Base-by-base conservation (phyloP, 2,113 vertebrate species). In the Cebidichthys violaceus region DNA sequence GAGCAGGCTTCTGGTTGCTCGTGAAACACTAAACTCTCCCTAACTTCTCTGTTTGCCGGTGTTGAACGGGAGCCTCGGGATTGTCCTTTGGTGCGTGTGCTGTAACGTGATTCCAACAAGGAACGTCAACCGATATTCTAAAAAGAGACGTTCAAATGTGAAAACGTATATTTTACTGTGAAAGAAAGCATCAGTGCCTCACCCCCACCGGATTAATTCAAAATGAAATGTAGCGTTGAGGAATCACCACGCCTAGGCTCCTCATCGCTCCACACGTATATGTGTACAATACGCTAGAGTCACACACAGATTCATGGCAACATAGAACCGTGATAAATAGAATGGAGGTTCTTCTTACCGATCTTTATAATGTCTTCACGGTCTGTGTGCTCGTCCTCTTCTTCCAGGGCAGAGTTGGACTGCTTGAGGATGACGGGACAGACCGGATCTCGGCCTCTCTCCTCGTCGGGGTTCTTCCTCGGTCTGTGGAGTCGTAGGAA, bases 401-500 rank as follows among this genome's bases (percentile, higher is more conserved):
- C 20, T 1, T 69, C 55, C 4, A 52, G 57, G 0, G 3, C 29
- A 1, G 75, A 39, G 1, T 1, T 4, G 10, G 81, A 76, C 33
- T 85, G 90, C 54, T 76, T 60, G 43, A 93, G 86, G 20, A 93
- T 78, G n/a, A 93, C 14, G 8, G 92, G 91, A 74, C 75, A 86
- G 29, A 86, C 76, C 69, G 76, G 3, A 4, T 86, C 81, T 55
- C 89, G 47, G 29, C 18, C 15, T 0, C 6, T 2, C 1, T 10
- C 45, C 2, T 9, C 81, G 2, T 0, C 0, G 24, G 50, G n/a
- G 6, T 4, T 57, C 39, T 14, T 72, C 54, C 64, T 84, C 0
- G 71, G 90, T 27, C 91, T 93, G 33, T 9, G 31, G 35, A 72
- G 43, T 33, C 17, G 71, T 6, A 24, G 57, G 14, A 65, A 70